Conservation (phyloP, 2,797 vertebrate species). For the Diglossa cyanea region DNA sequence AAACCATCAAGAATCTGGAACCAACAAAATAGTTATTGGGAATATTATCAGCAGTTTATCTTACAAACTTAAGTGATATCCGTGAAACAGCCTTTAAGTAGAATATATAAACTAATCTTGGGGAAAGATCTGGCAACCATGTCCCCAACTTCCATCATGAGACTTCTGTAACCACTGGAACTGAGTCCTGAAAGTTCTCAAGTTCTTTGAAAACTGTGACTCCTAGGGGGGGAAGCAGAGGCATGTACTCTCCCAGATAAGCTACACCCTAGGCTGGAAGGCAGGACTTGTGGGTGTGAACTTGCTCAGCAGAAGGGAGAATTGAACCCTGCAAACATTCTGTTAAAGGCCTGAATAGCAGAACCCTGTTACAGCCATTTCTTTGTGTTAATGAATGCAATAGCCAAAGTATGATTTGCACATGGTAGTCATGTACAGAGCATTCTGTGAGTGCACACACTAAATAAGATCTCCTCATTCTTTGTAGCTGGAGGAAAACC, state of each 20-base stretch:
- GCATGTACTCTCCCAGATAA: background rate
- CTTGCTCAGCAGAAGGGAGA: background rate
- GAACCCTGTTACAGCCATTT: background rate
- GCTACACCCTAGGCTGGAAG: background rate
- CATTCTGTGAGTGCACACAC: background rate
- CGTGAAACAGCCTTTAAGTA: background rate
- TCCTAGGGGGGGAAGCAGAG: background rate
- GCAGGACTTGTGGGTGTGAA: background rate
- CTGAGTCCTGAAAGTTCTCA: background rate
- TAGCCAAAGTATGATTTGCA: background rate
- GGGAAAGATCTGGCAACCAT: background rate
- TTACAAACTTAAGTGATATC: background rate
- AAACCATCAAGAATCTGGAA: background rate
- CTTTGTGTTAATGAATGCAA: background rate
- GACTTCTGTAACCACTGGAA: background rate
- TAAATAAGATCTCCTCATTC: background rate
- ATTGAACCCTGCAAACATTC: background rate
- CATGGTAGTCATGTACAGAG: fast-evolving
- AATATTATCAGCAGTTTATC: background rate
- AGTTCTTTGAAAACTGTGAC: background rate
- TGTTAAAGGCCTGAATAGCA: background rate
- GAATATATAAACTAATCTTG: background rate
- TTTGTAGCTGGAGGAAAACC: background rate
- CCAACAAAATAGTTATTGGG: background rate
- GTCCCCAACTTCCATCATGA: background rate